A percentile compares a stretch with the other conserved stretches of the same genome.
phyloP scores from a whole-genome alignment of 2,113 vertebrate genomes.

The Crotalus helleri region DNA sequence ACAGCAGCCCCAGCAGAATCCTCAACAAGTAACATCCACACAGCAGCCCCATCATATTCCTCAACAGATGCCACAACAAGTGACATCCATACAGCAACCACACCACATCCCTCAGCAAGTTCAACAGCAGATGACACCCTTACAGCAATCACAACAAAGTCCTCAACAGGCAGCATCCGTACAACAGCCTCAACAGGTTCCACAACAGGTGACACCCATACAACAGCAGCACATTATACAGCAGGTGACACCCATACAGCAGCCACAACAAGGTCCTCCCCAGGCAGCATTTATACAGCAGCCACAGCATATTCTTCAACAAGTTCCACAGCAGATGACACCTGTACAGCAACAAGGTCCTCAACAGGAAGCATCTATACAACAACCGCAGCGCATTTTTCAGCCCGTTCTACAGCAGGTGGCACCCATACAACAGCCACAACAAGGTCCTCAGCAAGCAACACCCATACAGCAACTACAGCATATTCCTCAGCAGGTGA shows the following conservation, averaged over 20 bases:
- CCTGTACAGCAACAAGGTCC: constrained; percentile 6
- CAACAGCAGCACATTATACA: constrained; percentile 2
- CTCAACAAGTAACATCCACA: background rate
- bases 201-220: background rate
- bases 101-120: constrained; percentile 45
- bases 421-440: background rate
- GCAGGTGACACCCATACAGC: constrained; percentile 34
- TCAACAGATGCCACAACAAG: background rate
- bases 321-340: constrained; percentile 5
- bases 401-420: background rate
- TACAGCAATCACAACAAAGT: constrained; percentile 20
- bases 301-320: constrained; percentile 7
- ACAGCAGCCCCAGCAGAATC: constrained; percentile 32
- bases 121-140: constrained; percentile 31
- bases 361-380: background rate
- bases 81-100: constrained; percentile 36
- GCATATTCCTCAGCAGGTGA: constrained; percentile 4
- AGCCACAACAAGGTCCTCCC: constrained; percentile 39
- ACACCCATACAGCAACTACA: background rate
- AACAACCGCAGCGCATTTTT: background rate
- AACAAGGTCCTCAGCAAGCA: background rate
- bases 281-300: constrained; percentile 5
- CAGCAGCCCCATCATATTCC: constrained; percentile 21
- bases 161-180: constrained; percentile 6
- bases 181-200: constrained; percentile 28